These are phyloP conservation scores for Deroptyus accipitrinus DNA, from an alignment of 2,113 vertebrate species.

Conservation along the genomic window DNA sequence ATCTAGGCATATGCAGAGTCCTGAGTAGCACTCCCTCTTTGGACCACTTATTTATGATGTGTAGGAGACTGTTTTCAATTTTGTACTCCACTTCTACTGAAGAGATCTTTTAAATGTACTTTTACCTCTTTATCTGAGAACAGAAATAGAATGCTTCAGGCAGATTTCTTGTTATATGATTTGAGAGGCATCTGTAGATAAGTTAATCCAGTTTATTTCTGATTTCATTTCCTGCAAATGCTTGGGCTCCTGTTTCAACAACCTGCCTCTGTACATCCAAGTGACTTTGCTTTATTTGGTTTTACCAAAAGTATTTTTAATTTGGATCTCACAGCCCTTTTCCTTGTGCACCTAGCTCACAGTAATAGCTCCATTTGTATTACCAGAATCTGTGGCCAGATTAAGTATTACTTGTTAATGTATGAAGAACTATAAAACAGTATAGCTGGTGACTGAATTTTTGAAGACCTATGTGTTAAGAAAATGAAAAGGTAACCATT, in stretches of 20 bases:
- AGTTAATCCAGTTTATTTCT: conserved; percentile 4
- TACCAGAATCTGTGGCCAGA: not conserved
- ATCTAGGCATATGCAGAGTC: not conserved
- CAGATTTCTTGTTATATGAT: conserved; percentile 9
- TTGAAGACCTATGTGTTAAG: not conserved
- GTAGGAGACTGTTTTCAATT: conserved; percentile 18
- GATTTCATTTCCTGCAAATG: conserved; percentile 30
- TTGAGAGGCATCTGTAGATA: conserved; percentile 18
- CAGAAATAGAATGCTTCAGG: conserved; percentile 12
- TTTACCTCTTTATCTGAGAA: conserved; percentile 17
- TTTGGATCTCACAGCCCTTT: not conserved
- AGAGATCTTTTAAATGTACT: not conserved
- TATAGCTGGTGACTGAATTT: not conserved
- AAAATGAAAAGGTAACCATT: not conserved
- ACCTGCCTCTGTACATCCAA: not conserved
- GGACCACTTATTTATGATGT: conserved; percentile 21
- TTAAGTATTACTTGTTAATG: not conserved
- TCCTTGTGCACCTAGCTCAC: not conserved
- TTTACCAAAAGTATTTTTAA: not conserved
- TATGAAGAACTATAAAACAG: not conserved
- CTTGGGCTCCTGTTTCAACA: conserved; percentile 9
- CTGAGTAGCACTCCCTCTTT: not conserved
- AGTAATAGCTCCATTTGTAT: not conserved
- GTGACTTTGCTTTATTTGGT: not conserved
- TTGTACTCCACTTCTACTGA: not conserved